phyloP scores from a whole-genome alignment of 37 sponge, comb jelly and placozoan species.

The Lycopodina hypogea region DNA sequence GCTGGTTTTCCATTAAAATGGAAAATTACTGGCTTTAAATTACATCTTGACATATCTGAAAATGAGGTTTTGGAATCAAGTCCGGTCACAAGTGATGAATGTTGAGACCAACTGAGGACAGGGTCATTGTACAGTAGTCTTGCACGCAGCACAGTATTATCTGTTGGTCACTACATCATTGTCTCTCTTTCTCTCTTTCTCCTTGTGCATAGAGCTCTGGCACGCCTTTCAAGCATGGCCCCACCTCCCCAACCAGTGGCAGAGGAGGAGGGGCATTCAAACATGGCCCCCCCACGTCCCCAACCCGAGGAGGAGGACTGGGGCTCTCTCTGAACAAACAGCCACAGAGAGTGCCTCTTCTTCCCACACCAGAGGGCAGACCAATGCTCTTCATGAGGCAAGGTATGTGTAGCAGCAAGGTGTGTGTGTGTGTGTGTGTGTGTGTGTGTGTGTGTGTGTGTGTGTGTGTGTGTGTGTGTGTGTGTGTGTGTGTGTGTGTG shows the following conservation, averaged over 20 bases:
- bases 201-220: neutral
- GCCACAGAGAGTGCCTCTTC: constrained; percentile 34
- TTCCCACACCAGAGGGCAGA: constrained; percentile 35
- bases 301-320: neutral
- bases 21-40: no score
- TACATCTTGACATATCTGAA: no score
- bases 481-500: no score
- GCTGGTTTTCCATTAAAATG: no score
- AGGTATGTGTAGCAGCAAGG: neutral
- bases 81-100: no score
- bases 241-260: neutral
- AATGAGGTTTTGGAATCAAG: no score
- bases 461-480: neutral
- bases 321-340: constrained; percentile 1
- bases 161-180: no score
- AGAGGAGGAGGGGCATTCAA: neutral
- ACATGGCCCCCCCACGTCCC: constrained; percentile 7
- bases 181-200: no score
- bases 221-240: constrained; percentile 15
- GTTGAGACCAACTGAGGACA: no score
- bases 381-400: constrained; percentile 10
- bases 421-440: neutral
- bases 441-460: neutral
- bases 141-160: no score
- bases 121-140: no score